phyloP scores from a whole-genome alignment of 2,113 vertebrate genomes.

The Rallus limicola region DNA sequence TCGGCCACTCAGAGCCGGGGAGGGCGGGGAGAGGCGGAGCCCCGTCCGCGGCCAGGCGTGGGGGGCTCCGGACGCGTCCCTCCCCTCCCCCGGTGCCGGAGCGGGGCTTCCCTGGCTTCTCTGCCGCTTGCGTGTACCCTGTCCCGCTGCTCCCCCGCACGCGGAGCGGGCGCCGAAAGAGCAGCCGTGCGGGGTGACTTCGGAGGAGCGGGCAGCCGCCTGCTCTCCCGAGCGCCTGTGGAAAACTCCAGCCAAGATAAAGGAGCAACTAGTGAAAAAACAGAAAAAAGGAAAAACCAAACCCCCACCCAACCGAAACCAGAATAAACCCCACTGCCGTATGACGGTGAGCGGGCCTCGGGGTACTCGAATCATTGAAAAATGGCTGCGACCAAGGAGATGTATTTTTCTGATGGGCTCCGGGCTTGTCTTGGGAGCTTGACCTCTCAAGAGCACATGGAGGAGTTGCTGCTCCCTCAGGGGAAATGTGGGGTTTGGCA shows the following conservation, averaged over 20 bases:
- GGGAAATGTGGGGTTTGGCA: neutral
- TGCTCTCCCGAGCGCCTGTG: rapidly evolving
- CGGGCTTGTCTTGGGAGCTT: neutral
- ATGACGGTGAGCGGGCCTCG: neutral
- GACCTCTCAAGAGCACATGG: neutral
- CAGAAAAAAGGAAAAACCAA: neutral
- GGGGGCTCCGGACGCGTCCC: rapidly evolving
- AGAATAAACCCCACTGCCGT: no score
- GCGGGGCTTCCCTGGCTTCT: no score
- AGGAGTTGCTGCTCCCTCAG: neutral
- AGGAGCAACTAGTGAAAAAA: neutral
- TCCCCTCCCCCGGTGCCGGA: rapidly evolving
- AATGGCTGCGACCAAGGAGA: neutral
- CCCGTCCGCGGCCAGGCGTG: no score
- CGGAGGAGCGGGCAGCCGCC: neutral
- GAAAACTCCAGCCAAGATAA: no score
- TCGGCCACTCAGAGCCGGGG: neutral
- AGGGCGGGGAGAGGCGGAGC: neutral
- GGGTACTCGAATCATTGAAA: no score
- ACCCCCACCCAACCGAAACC: no score
- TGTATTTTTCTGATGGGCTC: neutral
- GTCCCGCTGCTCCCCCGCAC: neutral
- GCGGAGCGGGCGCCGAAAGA: neutral
- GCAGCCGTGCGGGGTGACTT: neutral
- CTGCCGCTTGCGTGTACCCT: no score